Evolutionary conservation across 23 tunicate species (phyloP).

Genomic region (Diplosoma virens): DNA sequence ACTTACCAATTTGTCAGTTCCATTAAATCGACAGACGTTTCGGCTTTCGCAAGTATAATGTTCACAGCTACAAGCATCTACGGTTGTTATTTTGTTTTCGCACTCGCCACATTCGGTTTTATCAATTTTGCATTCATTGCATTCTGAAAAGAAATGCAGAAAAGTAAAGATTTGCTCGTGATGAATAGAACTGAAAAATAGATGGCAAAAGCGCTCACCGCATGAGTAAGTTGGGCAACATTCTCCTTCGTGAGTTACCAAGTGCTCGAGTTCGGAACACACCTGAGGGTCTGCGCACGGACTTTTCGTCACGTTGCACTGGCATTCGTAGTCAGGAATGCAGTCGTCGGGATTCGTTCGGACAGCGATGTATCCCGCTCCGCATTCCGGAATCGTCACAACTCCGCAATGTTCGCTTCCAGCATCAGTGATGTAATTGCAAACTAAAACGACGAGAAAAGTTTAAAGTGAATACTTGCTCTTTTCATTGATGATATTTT

Average conservation of each 20-base stretch:
- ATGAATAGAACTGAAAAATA: background rate
- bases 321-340: conserved; percentile 74
- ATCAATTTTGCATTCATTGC: conserved; percentile 64
- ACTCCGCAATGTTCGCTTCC: conserved; percentile 45
- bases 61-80: conserved; percentile 71
- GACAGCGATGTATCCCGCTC: conserved; percentile 52
- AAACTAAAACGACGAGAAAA: conserved; percentile 30
- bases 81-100: conserved; percentile 28
- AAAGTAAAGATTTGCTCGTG: no score
- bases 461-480: no score
- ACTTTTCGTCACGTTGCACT: conserved; percentile 57
- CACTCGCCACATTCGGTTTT: conserved; percentile 37
- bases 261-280: conserved; percentile 55
- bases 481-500: no score
- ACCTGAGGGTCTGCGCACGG: conserved; percentile 62
- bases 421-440: conserved; percentile 59
- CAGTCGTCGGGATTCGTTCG: conserved; percentile 53
- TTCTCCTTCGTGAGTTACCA: conserved; percentile 49
- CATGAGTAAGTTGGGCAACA: conserved; percentile 80
- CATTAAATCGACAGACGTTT: conserved; percentile 76
- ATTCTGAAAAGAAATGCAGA: conserved; percentile 46
- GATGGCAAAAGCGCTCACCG: conserved; percentile 35
- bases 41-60: conserved; percentile 48
- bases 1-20: conserved; percentile 72
- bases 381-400: conserved; percentile 53